These are phyloP conservation scores for Hyaena hyaena DNA, from an alignment of 2,113 vertebrate genomes.

Conservation along the genomic window DNA sequence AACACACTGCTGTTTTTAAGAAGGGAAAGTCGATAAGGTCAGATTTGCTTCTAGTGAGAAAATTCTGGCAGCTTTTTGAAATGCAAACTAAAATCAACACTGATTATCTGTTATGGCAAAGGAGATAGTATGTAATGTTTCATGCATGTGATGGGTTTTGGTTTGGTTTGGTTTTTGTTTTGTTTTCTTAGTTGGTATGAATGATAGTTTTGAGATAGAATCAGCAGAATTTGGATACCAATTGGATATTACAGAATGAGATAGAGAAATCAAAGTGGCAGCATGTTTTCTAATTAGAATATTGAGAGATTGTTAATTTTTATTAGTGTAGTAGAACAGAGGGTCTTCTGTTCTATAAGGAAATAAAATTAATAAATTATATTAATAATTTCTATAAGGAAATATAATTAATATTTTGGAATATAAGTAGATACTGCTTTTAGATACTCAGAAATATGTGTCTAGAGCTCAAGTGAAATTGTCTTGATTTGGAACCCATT, in stretches of 20 bases:
- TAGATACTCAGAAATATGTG: not conserved
- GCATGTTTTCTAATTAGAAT: not conserved
- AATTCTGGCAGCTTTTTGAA: constrained; percentile 5
- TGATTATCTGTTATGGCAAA: not conserved
- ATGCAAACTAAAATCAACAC: not conserved
- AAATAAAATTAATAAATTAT: not conserved
- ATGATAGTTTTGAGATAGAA: not conserved
- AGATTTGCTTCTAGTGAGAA: not conserved
- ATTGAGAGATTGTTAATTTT: not conserved
- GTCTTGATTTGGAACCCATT: not conserved
- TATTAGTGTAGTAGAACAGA: not conserved
- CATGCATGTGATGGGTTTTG: not conserved
- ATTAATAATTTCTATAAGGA: not conserved
- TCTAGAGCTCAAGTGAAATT: not conserved
- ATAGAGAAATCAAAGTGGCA: not conserved
- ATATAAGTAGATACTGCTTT: not conserved
- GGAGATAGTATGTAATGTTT: not conserved
- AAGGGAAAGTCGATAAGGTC: not conserved
- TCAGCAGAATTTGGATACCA: not conserved
- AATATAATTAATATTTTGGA: not conserved
- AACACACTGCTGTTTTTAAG: not conserved
- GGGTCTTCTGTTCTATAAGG: not conserved
- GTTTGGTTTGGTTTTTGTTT: not conserved
- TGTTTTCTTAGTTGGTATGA: not conserved
- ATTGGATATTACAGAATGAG: not conserved